These are phyloP conservation scores for Phenacoccus solenopsis DNA, from an alignment of 1,140 invertebrate species.

Conservation along the genomic window DNA sequence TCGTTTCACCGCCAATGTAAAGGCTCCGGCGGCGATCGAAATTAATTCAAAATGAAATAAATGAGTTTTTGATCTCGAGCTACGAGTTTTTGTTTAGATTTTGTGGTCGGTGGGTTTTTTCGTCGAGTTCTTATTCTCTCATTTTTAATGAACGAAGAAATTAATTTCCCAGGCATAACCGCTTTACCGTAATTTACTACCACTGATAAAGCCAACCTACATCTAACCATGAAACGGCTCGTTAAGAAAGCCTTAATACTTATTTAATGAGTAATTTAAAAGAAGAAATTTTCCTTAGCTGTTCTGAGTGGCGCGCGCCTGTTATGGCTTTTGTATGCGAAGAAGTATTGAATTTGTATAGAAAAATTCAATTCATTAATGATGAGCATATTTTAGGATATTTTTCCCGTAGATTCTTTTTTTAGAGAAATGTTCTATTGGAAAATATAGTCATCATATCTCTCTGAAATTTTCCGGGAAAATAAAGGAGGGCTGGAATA, in stretches of 20 bases:
- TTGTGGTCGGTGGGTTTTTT: no score
- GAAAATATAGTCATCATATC: no score
- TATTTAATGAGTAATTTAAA: slow-evolving; percentile 4
- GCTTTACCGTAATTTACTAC: neutral
- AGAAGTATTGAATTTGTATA: neutral
- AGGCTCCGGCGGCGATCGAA: no score
- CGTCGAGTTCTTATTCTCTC: neutral
- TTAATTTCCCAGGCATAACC: neutral
- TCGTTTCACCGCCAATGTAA: no score
- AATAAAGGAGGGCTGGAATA: no score
- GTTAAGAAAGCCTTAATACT: neutral
- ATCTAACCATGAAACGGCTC: neutral
- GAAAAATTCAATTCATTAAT: neutral
- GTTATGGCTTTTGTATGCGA: neutral
- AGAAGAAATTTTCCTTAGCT: neutral
- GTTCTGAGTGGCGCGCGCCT: neutral
- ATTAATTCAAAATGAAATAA: no score
- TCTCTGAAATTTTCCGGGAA: no score
- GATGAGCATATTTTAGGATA: neutral
- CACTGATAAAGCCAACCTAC: neutral
- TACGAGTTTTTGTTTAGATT: no score
- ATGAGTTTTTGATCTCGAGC: no score
- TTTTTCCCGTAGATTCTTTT: no score
- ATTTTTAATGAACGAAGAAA: neutral
- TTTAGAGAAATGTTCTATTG: no score